Percentiles rank a stretch among this genome's conserved stretches.
Conservation (phyloP, 2,113 vertebrate species). For the Epinephelus moara region DNA sequence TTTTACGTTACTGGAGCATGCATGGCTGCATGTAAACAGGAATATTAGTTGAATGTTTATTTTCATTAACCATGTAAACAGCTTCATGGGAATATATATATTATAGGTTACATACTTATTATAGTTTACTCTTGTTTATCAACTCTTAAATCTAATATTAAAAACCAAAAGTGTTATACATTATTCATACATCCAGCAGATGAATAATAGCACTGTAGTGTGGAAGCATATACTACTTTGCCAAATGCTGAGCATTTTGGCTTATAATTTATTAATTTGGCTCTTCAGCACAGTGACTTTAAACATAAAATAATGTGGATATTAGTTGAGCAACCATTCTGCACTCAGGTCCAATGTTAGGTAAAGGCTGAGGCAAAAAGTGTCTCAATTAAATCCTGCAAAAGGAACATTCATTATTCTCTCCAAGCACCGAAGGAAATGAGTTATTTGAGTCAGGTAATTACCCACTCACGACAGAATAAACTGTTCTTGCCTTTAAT, state of each 20-base stretch:
- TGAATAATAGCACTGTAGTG: constrained; percentile 1
- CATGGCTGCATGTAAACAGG: no score
- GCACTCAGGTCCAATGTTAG: neutral
- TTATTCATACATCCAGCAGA: neutral
- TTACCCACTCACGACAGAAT: constrained; percentile 39
- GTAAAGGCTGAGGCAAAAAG: constrained; percentile 9
- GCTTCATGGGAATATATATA: no score
- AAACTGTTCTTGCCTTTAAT: constrained; percentile 38
- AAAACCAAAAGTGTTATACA: constrained; percentile 6
- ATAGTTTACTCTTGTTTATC: neutral
- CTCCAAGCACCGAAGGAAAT: constrained; percentile 27
- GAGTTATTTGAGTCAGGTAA: constrained; percentile 58
- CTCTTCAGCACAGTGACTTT: neutral
- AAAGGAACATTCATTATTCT: constrained; percentile 50
- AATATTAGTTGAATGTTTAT: no score
- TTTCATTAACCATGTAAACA: no score
- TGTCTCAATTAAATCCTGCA: neutral
- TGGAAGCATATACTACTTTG: neutral
- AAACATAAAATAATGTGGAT: constrained; percentile 6
- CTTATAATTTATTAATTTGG: neutral
- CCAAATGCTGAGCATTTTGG: constrained; percentile 1
- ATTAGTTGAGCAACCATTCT: neutral
- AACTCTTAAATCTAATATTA: neutral
- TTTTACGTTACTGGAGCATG: no score
- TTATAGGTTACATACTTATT: neutral